Conservation (phyloP, 2,797 vertebrate genomes). For the Bradypodion pumilum region DNA sequence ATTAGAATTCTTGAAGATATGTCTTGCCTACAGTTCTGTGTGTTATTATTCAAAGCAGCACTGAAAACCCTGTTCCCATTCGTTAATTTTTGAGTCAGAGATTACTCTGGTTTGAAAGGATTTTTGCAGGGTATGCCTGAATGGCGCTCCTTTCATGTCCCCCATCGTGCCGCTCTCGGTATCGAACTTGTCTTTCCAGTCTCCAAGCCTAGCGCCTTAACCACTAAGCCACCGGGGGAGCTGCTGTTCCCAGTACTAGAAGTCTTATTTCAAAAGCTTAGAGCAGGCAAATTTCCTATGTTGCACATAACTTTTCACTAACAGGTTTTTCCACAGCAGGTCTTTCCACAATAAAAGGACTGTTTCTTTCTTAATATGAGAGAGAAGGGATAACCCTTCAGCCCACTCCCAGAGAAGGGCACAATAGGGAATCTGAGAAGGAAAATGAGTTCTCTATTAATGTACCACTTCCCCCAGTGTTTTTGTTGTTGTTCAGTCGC, state of each 20-base stretch:
- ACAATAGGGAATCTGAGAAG: not conserved
- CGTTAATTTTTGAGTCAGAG: too few species aligned
- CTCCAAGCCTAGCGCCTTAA: too few species aligned
- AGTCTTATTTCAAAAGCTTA: not conserved
- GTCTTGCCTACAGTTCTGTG: too few species aligned
- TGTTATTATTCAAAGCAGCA: not conserved
- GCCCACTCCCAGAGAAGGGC: not conserved
- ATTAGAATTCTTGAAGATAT: not conserved
- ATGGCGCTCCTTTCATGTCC: too few species aligned
- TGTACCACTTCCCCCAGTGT: not conserved
- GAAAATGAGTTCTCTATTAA: conserved; percentile 10
- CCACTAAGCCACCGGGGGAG: too few species aligned
- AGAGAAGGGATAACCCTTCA: too few species aligned
- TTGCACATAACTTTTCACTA: not conserved
- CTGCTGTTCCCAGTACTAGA: too few species aligned
- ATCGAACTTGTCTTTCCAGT: too few species aligned
- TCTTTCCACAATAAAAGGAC: not conserved
- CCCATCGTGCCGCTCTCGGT: too few species aligned
- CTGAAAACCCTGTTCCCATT: not conserved
- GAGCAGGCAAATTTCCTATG: not conserved
- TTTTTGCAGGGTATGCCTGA: too few species aligned
- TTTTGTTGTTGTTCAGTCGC: too few species aligned
- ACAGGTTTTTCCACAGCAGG: not conserved
- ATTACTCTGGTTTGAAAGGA: too few species aligned
- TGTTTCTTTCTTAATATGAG: not conserved